These are phyloP conservation scores for Leptinotarsa undecemlineata DNA, from an alignment of 1,140 invertebrate species.

Conservation along the genomic window DNA sequence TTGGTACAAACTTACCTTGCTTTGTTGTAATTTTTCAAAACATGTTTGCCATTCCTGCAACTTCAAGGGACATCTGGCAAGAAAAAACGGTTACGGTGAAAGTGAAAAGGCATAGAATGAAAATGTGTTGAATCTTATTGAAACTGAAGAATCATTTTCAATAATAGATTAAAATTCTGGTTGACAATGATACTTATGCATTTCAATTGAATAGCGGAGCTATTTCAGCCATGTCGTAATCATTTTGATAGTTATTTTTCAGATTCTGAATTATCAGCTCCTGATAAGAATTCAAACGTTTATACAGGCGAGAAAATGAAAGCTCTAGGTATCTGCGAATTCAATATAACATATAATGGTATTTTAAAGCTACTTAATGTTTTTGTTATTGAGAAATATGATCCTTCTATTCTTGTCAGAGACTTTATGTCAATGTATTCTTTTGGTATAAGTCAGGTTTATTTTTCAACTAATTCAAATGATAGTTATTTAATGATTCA, in stretches of 20 bases:
- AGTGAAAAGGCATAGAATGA: background rate
- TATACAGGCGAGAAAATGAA: conserved; percentile 6
- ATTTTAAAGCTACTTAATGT: background rate
- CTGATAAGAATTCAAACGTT: conserved; percentile 7
- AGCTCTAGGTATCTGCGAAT: conserved; percentile 10
- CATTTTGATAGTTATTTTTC: conserved; percentile 12
- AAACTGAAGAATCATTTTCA: background rate
- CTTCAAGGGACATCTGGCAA: background rate
- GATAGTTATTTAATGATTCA: too few species aligned
- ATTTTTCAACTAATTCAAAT: conserved; percentile 11
- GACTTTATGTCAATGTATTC: conserved; percentile 18
- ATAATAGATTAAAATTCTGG: too few species aligned
- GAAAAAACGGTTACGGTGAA: background rate
- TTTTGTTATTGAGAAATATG: conserved; percentile 15
- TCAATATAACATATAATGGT: conserved; percentile 4
- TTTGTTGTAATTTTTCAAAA: background rate
- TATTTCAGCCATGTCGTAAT: background rate
- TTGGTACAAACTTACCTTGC: background rate
- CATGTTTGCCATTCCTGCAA: background rate
- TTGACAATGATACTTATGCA: too few species aligned
- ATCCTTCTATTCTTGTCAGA: background rate
- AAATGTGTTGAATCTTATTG: background rate
- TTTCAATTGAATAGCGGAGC: background rate
- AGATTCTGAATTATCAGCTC: background rate
- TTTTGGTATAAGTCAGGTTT: conserved; percentile 7